phyloP scores from a whole-genome alignment of 1,140 invertebrate species.

The Diabrotica virgifera region DNA sequence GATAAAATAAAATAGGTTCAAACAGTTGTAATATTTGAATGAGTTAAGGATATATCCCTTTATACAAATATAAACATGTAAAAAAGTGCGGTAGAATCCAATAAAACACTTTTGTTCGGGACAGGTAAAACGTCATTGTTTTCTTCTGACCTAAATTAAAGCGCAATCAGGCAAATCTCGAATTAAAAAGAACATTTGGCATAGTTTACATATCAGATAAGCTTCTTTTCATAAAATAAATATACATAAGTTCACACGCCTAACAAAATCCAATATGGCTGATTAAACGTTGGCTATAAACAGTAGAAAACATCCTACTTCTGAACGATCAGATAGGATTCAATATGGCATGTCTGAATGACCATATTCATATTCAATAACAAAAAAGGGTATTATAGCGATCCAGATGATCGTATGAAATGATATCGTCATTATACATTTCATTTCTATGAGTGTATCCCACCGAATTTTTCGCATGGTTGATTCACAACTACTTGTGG shows the following conservation, averaged over 20 bases:
- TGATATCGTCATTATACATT: conserved; percentile 14
- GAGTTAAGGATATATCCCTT: no score
- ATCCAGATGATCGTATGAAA: conserved; percentile 8
- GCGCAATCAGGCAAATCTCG: conserved; percentile 1
- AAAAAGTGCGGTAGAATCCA: no score
- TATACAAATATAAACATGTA: no score
- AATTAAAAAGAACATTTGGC: not conserved
- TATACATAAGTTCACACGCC: conserved; percentile 19
- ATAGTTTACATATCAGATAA: conserved; percentile 13
- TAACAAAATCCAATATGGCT: conserved; percentile 17
- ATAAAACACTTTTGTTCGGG: no score
- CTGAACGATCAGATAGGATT: conserved; percentile 17
- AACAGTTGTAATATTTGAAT: no score
- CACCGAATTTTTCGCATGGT: conserved; percentile 12
- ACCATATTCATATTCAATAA: conserved; percentile 21
- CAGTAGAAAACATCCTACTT: conserved; percentile 18
- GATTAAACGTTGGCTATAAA: conserved; percentile 11
- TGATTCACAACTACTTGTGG: not conserved
- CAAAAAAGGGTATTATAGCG: conserved; percentile 10
- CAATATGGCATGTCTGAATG: conserved; percentile 12
- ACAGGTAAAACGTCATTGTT: no score
- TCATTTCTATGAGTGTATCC: conserved; percentile 13
- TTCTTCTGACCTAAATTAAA: not conserved
- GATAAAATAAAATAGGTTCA: no score
- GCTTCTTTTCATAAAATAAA: conserved; percentile 6